Evolutionary conservation across 2,797 vertebrate species (phyloP).

Genomic region (Gymnopithys bicolor): DNA sequence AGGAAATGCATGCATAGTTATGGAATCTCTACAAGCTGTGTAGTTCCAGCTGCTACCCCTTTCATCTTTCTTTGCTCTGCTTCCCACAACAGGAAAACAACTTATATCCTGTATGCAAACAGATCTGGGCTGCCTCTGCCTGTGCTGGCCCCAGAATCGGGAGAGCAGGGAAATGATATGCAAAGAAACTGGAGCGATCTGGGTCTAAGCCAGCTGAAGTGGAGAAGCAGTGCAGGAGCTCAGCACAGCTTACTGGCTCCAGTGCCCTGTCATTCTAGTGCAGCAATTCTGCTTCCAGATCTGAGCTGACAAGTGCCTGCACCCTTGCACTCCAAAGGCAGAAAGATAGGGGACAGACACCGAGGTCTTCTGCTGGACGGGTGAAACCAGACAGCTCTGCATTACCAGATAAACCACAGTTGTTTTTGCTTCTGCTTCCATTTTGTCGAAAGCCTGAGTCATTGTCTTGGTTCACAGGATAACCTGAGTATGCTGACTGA

Average conservation of each 20-base stretch:
- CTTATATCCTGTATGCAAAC: constrained; percentile 18
- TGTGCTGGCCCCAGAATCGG: constrained; percentile 5
- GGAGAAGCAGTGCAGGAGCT: not conserved
- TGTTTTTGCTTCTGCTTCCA: not conserved
- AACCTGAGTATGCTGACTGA: not conserved
- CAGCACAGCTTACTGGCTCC: not conserved
- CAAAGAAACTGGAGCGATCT: constrained; percentile 12
- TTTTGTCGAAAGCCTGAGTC: not conserved
- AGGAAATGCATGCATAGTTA: not conserved
- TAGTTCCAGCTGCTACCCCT: constrained; percentile 14
- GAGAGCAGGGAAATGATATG: not conserved
- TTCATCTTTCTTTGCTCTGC: not conserved
- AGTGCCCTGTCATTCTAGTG: not conserved
- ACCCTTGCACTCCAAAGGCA: not conserved
- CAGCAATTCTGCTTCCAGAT: not conserved
- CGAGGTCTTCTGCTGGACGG: not conserved
- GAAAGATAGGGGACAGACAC: not conserved
- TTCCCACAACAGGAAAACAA: not conserved
- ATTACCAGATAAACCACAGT: not conserved
- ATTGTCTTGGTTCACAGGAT: not conserved
- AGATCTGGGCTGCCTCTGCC: not conserved
- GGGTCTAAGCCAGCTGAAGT: not conserved
- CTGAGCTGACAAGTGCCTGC: not conserved
- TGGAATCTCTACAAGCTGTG: not conserved
- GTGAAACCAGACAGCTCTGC: not conserved